Conservation (phyloP, 2,888 invertebrate species). For the Lepidocyrtinus sp. region DNA sequence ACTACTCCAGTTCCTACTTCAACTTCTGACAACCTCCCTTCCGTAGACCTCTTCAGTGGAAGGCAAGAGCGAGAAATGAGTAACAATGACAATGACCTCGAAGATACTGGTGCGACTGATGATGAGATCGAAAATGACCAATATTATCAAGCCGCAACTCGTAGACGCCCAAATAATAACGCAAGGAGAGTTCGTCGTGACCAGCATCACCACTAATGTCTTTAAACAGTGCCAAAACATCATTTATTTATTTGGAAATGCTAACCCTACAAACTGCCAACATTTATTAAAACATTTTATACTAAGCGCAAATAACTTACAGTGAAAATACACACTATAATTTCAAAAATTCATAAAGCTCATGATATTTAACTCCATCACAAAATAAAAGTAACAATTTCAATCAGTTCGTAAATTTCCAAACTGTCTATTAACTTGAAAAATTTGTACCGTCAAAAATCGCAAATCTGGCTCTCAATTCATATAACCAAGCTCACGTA, state of each 20-base stretch:
- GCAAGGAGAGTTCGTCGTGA: conserved; percentile 24
- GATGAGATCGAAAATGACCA: neutral
- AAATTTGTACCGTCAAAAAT: too few species aligned
- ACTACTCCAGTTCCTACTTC: neutral
- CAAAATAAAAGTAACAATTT: too few species aligned
- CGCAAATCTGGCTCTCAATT: too few species aligned
- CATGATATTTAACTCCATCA: too few species aligned
- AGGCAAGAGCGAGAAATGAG: neutral
- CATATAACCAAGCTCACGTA: too few species aligned
- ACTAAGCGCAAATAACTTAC: neutral
- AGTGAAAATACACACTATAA: too few species aligned
- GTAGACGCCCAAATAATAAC: neutral
- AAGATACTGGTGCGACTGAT: neutral
- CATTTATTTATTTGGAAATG: neutral
- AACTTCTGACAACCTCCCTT: neutral
- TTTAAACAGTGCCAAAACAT: neutral
- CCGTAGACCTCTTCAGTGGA: neutral
- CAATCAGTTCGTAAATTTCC: too few species aligned
- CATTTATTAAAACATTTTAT: neutral
- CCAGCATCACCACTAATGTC: neutral
- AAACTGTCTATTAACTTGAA: too few species aligned
- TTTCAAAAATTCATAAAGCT: too few species aligned
- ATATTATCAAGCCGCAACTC: neutral
- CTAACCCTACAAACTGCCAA: conserved; percentile 28
- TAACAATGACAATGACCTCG: neutral